Conservation (phyloP, 2,888 invertebrate species). For the Tuta absoluta region DNA sequence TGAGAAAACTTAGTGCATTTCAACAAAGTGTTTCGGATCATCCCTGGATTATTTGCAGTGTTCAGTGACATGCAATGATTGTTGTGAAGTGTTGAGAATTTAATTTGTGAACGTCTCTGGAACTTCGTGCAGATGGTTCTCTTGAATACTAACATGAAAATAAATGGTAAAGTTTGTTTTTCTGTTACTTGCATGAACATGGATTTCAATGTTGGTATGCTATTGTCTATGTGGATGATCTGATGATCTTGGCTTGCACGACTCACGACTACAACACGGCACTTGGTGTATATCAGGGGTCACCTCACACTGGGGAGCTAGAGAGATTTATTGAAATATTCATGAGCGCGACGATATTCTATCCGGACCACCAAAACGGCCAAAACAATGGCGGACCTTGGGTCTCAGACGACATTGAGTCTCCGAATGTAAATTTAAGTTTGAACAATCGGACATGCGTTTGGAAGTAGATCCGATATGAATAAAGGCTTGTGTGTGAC, state of each 20-base stretch:
- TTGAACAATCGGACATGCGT: constrained; percentile 73
- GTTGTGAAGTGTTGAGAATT: constrained; percentile 57
- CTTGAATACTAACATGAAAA: constrained; percentile 80
- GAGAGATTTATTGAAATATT: constrained; percentile 59
- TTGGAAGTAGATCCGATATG: constrained; percentile 67
- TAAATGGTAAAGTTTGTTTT: constrained; percentile 72
- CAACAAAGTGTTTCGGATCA: constrained; percentile 62
- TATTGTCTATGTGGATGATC: constrained; percentile 61
- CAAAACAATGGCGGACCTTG: constrained; percentile 77
- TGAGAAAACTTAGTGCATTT: constrained; percentile 65
- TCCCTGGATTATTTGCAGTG: constrained; percentile 58
- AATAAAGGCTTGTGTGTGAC: constrained; percentile 75
- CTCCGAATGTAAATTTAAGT: constrained; percentile 73
- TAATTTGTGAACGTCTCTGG: constrained; percentile 49
- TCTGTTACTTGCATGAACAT: constrained; percentile 47
- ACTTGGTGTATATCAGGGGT: constrained; percentile 42
- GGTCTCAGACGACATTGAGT: constrained; percentile 72
- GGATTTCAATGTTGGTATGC: constrained; percentile 57
- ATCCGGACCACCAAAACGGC: constrained; percentile 71
- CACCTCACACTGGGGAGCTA: constrained; percentile 35
- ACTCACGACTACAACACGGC: constrained; percentile 53
- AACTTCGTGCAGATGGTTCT: constrained; percentile 74
- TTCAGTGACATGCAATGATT: constrained; percentile 61
- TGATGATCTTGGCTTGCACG: constrained; percentile 78
- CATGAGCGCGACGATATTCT: constrained; percentile 60